Conservation (phyloP, 2,113 vertebrate genomes). For the Diadophis punctatus region DNA sequence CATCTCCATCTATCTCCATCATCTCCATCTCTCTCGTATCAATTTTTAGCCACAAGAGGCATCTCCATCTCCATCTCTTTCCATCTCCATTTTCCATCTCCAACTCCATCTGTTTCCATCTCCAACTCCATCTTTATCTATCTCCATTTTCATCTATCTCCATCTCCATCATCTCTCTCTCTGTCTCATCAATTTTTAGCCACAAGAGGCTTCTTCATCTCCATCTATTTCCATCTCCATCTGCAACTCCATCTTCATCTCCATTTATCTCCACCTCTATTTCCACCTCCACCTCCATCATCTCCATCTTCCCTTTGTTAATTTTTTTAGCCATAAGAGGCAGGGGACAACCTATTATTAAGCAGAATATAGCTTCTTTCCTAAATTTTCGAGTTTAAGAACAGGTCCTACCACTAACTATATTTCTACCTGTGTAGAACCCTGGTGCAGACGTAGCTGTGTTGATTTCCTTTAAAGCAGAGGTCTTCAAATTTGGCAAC, state of each 20-base stretch:
- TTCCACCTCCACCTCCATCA: not conserved
- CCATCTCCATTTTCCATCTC: not conserved
- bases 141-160: not conserved
- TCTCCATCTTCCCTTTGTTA: not conserved
- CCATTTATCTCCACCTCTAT: not conserved
- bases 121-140: not conserved
- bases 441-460: constrained; percentile 38
- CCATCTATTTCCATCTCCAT: no score
- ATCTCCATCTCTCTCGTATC: not conserved
- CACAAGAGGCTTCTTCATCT: not conserved
- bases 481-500: no score
- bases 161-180: not conserved
- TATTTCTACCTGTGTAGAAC: constrained; percentile 35
- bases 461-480: constrained; percentile 12
- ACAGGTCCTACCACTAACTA: not conserved
- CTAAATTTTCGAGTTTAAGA: constrained; percentile 6
- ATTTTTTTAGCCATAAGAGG: constrained; percentile 33
- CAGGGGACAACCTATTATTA: not conserved
- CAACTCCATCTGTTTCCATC: not conserved
- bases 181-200: constrained; percentile 40
- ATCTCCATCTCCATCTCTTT: not conserved
- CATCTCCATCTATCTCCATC: not conserved
- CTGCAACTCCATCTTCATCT: no score
- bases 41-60: no score
- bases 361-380: constrained; percentile 25